These are phyloP conservation scores for Uromys caudimaculatus DNA, from an alignment of 2,797 vertebrate species.

Conservation along the genomic window DNA sequence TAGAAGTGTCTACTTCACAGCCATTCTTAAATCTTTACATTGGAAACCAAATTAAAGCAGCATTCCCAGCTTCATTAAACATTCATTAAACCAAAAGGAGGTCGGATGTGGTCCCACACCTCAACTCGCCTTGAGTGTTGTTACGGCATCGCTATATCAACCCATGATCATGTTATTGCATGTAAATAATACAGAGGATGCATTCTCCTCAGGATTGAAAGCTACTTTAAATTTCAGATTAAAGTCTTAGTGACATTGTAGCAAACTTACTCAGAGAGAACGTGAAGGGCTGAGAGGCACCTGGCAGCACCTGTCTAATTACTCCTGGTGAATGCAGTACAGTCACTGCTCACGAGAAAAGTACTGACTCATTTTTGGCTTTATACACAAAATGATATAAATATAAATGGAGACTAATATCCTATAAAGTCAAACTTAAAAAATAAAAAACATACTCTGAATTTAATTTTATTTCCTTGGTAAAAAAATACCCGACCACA, in stretches of 20 bases:
- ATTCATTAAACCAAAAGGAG: constrained; percentile 77
- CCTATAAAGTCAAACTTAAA: constrained; percentile 54
- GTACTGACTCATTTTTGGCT: constrained; percentile 67
- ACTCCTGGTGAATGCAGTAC: constrained; percentile 14
- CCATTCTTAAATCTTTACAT: constrained; percentile 80
- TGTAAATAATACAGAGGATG: constrained; percentile 52
- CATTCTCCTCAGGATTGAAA: constrained; percentile 62
- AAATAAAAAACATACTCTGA: constrained; percentile 53
- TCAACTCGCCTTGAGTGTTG: constrained; percentile 54
- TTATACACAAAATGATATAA: constrained; percentile 64
- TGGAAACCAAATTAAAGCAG: constrained; percentile 82
- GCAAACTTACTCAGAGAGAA: constrained; percentile 63
- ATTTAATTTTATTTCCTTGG: constrained; percentile 60
- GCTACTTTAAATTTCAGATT: constrained; percentile 45
- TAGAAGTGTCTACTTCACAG: constrained; percentile 80
- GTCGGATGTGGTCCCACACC: constrained; percentile 60
- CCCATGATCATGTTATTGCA: constrained; percentile 53
- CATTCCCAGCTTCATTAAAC: constrained; percentile 78
- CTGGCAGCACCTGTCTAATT: constrained; percentile 8
- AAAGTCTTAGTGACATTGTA: constrained; percentile 55
- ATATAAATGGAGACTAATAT: constrained; percentile 54
- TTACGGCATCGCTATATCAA: constrained; percentile 34
- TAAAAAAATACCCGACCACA: constrained; percentile 45
- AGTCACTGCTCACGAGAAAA: not conserved
- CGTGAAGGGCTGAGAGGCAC: constrained; percentile 28